These are phyloP conservation scores for Acronicta leporina DNA, from an alignment of 2,888 invertebrate genomes.

Conservation along the genomic window DNA sequence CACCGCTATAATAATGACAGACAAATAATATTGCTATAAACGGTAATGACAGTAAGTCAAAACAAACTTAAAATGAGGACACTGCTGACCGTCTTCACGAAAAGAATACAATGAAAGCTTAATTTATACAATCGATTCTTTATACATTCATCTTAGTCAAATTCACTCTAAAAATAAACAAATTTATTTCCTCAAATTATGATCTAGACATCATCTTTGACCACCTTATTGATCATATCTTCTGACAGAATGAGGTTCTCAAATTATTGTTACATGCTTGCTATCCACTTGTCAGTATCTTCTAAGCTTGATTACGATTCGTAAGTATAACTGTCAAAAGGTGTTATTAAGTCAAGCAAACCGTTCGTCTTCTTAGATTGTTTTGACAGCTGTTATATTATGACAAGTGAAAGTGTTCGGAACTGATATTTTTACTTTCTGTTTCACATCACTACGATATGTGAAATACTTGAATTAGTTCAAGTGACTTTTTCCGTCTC, in stretches of 20 bases:
- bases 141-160: conserved; percentile 1
- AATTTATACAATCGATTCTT: not conserved
- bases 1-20: too few species aligned
- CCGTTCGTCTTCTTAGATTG: conserved; percentile 40
- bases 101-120: too few species aligned
- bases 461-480: conserved; percentile 46
- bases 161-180: conserved; percentile 10
- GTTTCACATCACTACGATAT: conserved; percentile 49
- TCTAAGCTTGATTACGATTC: conserved; percentile 34
- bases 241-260: conserved; percentile 37
- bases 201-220: conserved; percentile 19
- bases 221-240: conserved; percentile 37
- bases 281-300: conserved; percentile 14
- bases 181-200: conserved; percentile 10
- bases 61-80: too few species aligned
- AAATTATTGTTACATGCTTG: conserved; percentile 20
- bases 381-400: conserved; percentile 50
- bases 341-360: conserved; percentile 39
- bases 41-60: too few species aligned
- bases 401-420: conserved; percentile 51
- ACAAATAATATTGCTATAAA: too few species aligned
- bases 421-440: conserved; percentile 55
- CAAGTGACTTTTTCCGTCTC: conserved; percentile 52
- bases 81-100: too few species aligned
- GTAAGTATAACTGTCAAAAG: conserved; percentile 28